Evolutionary conservation across 2,113 vertebrate species (phyloP), one percentile per base, ranked within the genome.

Genomic region (Corythoichthys intestinalis): DNA sequence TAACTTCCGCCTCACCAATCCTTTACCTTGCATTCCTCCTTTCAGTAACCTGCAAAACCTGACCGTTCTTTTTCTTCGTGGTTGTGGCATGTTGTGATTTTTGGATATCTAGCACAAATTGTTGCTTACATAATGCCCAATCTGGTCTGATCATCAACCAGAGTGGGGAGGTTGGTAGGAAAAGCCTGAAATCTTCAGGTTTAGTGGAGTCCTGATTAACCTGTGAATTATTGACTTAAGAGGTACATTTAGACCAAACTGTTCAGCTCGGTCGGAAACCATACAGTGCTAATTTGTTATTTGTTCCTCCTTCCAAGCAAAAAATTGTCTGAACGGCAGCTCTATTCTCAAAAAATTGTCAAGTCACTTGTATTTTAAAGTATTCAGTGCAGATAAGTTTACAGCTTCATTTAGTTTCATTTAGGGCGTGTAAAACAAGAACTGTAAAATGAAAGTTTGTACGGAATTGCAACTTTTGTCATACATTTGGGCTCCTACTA

Each of bases 41-140:
- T 13, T 49, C 60, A 60, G 69, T 70, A 76, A 72, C 69, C 74
- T 73, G 65, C 68, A 52, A 39, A 39, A 61, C 35, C 15, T 57
- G 6, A 65, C 52, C 17, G 15, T 62, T 50, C 4, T 46, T 65
- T 67, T 72, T 44, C 74, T 37, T 50, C 67, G 41, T 64, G 64
- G 47, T 47, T 11, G 52, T 69, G 65, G 83, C 86, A 86, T 82
- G 83, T 67, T 69, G 63, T 82, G 56, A 57, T 84, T 74, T 48
- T 71, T 61, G 15, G 38, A 17, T 1, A 5, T 11, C 38, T 41
- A 28, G 78, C 71, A 65, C 46, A 48, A 67, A 57, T 62, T 4
- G 57, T 66, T 74, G 67, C 64, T 75, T 78, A 39, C 66, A 59
- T 68, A 50, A 65, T 15, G 28, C 4, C 13, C 1, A 53, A 28